A percentile compares a stretch with the other conserved stretches of the same genome.
phyloP scores from a whole-genome alignment of 2,113 vertebrate genomes.

The Acrocephalus kingi region DNA sequence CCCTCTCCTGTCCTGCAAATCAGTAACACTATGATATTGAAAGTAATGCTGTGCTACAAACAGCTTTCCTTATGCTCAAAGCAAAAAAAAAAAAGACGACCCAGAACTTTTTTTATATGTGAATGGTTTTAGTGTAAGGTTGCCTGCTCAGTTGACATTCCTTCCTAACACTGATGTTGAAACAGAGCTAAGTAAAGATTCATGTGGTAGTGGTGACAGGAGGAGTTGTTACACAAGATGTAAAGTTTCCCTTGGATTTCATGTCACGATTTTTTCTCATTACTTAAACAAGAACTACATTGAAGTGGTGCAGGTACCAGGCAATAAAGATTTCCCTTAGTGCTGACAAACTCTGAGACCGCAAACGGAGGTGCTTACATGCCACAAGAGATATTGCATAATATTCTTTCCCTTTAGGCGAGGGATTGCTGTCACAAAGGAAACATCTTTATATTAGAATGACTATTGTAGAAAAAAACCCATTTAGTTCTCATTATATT shows the following conservation, averaged over 20 bases:
- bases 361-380: conserved; percentile 41
- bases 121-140: not conserved
- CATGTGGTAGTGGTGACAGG: conserved; percentile 66
- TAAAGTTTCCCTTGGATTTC: conserved; percentile 64
- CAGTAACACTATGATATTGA: not conserved
- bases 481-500: not conserved
- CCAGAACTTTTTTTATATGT: not conserved
- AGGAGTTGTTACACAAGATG: conserved; percentile 68
- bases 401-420: not conserved
- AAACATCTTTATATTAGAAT: conserved; percentile 46
- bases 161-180: not conserved
- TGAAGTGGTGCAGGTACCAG: conserved; percentile 61
- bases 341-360: conserved; percentile 59
- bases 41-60: not conserved
- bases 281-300: conserved; percentile 67
- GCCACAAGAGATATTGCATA: conserved; percentile 34
- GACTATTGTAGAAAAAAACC: not conserved
- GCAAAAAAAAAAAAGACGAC: not conserved
- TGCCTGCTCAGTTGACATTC: not conserved
- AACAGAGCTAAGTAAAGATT: conserved; percentile 60
- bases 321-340: conserved; percentile 60
- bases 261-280: conserved; percentile 67
- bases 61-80: not conserved
- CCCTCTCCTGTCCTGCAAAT: not conserved
- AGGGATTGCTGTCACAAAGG: conserved; percentile 33